Evolutionary conservation across 2,113 vertebrate species (phyloP).

Genomic region (Hippolais icterina): DNA sequence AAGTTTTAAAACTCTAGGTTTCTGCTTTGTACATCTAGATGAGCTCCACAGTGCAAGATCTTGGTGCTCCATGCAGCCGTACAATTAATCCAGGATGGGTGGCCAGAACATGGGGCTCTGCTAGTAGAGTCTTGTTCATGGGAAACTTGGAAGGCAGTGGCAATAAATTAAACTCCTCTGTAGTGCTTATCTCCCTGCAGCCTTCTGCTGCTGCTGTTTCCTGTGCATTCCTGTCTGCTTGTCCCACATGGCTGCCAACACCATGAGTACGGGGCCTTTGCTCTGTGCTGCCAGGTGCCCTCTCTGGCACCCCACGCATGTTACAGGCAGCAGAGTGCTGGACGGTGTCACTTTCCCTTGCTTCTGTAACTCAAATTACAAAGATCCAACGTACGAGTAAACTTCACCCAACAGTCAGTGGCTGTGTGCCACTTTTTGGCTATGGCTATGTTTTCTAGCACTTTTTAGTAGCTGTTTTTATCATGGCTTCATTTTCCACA

Average conservation of each 20-base stretch:
- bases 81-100: rapidly evolving
- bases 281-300: neutral
- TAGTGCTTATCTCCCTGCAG: neutral
- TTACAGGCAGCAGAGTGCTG: neutral
- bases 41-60: rapidly evolving
- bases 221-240: neutral
- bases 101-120: neutral
- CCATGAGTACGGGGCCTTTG: rapidly evolving
- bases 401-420: neutral
- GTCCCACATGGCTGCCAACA: rapidly evolving
- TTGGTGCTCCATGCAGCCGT: neutral
- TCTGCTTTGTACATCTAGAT: neutral
- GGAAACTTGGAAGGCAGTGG: neutral
- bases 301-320: neutral
- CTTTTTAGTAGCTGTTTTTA: neutral
- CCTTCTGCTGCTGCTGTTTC: neutral
- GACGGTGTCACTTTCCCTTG: neutral
- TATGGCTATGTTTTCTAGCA: neutral
- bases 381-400: neutral
- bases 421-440: neutral
- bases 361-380: conserved; percentile 13
- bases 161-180: neutral
- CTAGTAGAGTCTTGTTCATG: neutral
- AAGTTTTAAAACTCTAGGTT: neutral
- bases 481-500: neutral